Evolutionary conservation across 2,888 invertebrate species (phyloP), one percentile per base, ranked within the genome.

Genomic region (Thymelicus acteon): DNA sequence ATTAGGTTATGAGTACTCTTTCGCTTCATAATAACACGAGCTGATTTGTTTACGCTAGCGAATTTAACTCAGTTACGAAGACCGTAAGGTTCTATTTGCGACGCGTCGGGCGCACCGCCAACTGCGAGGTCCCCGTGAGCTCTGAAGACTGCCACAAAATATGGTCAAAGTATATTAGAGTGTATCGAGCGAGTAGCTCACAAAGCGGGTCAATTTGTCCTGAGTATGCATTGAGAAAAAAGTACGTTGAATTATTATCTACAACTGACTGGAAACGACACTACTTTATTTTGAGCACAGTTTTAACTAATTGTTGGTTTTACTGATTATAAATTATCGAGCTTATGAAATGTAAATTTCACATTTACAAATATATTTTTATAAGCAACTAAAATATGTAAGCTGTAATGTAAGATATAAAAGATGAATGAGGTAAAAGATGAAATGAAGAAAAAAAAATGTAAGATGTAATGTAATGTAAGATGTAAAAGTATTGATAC

Each of bases 121-220:
- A 64, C 64, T 49, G 69, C 12, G 69, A 64, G 63, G 58, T 70
- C 64, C 64, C 70, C 64, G 64, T 70, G 49, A 60, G 40, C 58
- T 60, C 61, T 63, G 47, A 69, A 40, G 40, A 63, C 15, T 58
- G 63, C 24, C 60, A 49, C 49, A 64, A 58, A 70, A 58, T 70
- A 64, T 64, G 70, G 70, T 64, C 70, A 64, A 70, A 70, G 70
- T 70, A 69, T 69, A 69, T 69, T 63, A 62, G 57, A 69, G 57
- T 69, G 69, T 69, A 69, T 63, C 61, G 61, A 54, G 8, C 49
- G 49, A 54, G 24, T 6, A 19, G 52, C 58, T 24, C 63, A 69
- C 63, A 69, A 69, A 69, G 58, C 47, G 48, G 63, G 57, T 52
- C 69, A 63, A 63, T 63, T 69, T 63, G 63, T 69, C 48, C n/a